Base-by-base conservation (phyloP, 2,113 vertebrate species). In the Phoenicopterus ruber region DNA sequence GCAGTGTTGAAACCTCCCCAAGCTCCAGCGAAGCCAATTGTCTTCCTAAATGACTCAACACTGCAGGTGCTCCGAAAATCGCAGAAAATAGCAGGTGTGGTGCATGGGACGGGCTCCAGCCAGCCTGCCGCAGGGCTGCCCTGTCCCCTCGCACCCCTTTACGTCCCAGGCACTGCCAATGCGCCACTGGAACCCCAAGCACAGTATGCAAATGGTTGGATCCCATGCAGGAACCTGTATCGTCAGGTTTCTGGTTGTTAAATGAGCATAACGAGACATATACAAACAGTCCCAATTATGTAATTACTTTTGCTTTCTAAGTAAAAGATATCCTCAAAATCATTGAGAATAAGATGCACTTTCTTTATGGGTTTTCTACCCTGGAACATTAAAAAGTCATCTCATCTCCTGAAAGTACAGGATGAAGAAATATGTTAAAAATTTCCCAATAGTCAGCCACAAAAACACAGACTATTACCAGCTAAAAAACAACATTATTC, bases 401-500 rank as follows among this genome's bases (percentile, higher is more conserved):
- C 80, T 90, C 93, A 93, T 83, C 65, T 87, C 61, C 87, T 63
- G 25, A 77, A 97, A 96, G 55, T 79, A 63, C 38, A 91, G 83
- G 59, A 69, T 85, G 87, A 76, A 55, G 21, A 97, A 97, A 86
- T 69, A 93, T 63, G 82, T 93, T 85, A 95, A 94, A 97, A 89
- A 97, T 96, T 85, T 86, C 77, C 93, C 86, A 83, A 73, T 66
- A 93, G 40, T 80, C 90, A 92, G 80, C 94, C 88, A 96, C 82
- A 96, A 96, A 97, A 94, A 81, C 92, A 91, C 84, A 95, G 89
- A 85, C 47, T 82, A 62, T 80, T 91, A 93, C 61, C 72, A 82
- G 67, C 87, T 92, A 95, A 94, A 97, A 97, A 78, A 22, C 95
- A 97, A 88, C 44, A 81, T 81, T 66, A 96, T 95, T 95, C 79